phyloP scores from a whole-genome alignment of 2,797 vertebrate species.

The Silurus aristotelis region DNA sequence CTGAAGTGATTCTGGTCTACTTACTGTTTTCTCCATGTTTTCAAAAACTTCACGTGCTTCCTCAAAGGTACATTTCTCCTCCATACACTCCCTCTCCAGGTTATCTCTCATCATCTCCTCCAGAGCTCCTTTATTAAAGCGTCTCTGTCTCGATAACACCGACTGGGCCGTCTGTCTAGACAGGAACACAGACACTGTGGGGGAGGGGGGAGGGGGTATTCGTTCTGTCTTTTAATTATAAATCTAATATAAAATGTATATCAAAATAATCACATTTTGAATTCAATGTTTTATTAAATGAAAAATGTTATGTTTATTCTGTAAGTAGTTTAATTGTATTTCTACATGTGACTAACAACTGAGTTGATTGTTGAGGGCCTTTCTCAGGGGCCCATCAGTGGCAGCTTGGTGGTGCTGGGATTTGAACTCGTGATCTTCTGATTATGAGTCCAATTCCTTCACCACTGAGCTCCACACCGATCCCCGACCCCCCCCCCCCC shows the following conservation, averaged over 20 bases:
- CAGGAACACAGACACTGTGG: slow-evolving; percentile 77
- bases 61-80: slow-evolving; percentile 85
- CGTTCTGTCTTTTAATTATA: too few relatives aligned
- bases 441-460: too few relatives aligned
- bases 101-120: slow-evolving; percentile 83
- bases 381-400: too few relatives aligned
- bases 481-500: too few relatives aligned
- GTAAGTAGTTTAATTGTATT: background rate
- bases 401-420: too few relatives aligned
- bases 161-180: slow-evolving; percentile 71
- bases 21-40: slow-evolving; percentile 83
- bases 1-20: slow-evolving; percentile 32
- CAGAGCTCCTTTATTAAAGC: slow-evolving; percentile 80
- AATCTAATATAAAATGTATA: too few relatives aligned
- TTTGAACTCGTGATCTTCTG: too few relatives aligned
- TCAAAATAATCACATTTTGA: background rate
- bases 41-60: slow-evolving; percentile 94
- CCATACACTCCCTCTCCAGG: slow-evolving; percentile 89
- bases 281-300: background rate
- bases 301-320: too few relatives aligned
- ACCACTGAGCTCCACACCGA: too few relatives aligned
- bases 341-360: too few relatives aligned
- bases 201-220: too few relatives aligned
- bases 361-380: too few relatives aligned
- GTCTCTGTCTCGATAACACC: slow-evolving; percentile 76